phyloP scores from a whole-genome alignment of 2,797 vertebrate genomes.

The Molossus molossus region DNA sequence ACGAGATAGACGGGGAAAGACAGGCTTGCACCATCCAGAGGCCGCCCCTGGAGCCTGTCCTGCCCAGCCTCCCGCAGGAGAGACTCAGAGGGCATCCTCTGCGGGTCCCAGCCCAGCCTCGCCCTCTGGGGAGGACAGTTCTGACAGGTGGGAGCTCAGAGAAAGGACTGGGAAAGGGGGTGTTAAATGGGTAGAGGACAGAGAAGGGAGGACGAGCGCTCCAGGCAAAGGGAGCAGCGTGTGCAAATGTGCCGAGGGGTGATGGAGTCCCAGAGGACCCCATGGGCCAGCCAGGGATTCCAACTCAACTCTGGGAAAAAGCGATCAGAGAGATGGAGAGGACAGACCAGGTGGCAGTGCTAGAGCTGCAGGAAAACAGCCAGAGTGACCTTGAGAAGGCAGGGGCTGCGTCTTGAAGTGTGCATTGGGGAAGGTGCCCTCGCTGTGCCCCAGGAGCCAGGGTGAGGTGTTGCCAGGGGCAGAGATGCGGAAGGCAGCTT shows the following conservation, averaged over 20 bases:
- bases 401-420: neutral
- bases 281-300: neutral
- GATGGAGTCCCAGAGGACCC: neutral
- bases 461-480: neutral
- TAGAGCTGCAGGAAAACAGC: neutral
- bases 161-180: neutral
- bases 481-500: neutral
- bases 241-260: neutral
- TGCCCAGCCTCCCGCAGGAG: neutral
- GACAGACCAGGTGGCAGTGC: fast-evolving
- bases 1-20: neutral
- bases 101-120: neutral
- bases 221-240: neutral
- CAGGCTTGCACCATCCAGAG: neutral
- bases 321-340: neutral
- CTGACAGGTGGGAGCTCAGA: neutral
- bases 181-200: fast-evolving
- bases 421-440: neutral
- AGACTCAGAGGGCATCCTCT: neutral
- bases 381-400: neutral
- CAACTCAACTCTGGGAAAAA: neutral
- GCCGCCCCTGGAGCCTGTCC: neutral
- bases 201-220: neutral
- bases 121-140: neutral
- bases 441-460: neutral